Conservation (phyloP, 2,113 vertebrate genomes). For the Oxyruncus cristatus region DNA sequence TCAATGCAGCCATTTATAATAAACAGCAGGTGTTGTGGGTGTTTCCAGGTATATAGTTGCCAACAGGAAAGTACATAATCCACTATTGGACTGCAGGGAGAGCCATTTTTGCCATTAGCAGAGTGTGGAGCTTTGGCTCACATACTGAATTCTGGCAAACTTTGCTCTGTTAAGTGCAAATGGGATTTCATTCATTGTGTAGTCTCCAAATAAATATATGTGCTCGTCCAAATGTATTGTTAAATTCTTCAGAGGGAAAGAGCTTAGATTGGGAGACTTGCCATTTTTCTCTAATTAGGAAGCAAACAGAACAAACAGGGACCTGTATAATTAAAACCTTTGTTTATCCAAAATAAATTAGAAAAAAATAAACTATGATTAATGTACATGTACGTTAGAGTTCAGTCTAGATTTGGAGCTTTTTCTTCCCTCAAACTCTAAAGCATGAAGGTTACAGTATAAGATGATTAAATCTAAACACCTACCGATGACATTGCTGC, state of each 20-base stretch:
- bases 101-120: constrained; percentile 61
- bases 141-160: constrained; percentile 42
- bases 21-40: constrained; percentile 61
- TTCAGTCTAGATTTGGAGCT: not conserved
- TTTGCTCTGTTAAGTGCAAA: constrained; percentile 66
- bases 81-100: constrained; percentile 42
- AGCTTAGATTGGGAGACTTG: constrained; percentile 62
- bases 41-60: constrained; percentile 39
- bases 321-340: constrained; percentile 72
- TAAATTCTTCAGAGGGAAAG: constrained; percentile 61
- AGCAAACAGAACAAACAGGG: constrained; percentile 56
- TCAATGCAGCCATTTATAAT: not conserved
- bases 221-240: constrained; percentile 62
- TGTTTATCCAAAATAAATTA: constrained; percentile 61
- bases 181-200: constrained; percentile 64
- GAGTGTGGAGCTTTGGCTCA: constrained; percentile 60
- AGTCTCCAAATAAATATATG: constrained; percentile 70
- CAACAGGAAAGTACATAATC: constrained; percentile 60
- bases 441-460: not conserved
- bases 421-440: constrained; percentile 18
- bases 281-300: constrained; percentile 74
- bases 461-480: not conserved
- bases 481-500: not conserved
- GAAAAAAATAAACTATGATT: constrained; percentile 31
- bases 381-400: constrained; percentile 32